Percentiles rank a stretch among this genome's conserved stretches.
phyloP scores from a whole-genome alignment of 2,888 invertebrate species.

The Phengaris arion region DNA sequence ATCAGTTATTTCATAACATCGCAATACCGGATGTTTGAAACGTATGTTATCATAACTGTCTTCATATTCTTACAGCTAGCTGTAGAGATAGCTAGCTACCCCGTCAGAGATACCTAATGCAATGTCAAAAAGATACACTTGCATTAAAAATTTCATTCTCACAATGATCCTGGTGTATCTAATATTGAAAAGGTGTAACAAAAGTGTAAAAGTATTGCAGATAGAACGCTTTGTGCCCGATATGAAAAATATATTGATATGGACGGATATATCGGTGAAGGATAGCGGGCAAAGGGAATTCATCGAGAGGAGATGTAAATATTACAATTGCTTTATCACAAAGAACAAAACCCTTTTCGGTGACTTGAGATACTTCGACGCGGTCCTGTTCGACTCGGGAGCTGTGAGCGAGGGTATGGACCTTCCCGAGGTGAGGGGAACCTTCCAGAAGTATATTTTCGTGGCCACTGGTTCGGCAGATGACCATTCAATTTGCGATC shows the following conservation, averaged over 20 bases:
- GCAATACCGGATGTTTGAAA: constrained; percentile 27
- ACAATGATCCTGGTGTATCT: constrained; percentile 41
- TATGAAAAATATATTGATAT: constrained; percentile 59
- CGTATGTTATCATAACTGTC: background rate
- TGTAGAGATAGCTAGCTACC: background rate
- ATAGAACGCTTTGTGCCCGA: constrained; percentile 53
- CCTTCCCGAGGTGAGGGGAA: constrained; percentile 48
- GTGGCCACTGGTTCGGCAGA: constrained; percentile 62
- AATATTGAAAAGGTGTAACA: constrained; percentile 35
- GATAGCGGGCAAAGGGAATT: constrained; percentile 53
- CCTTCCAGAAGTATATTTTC: constrained; percentile 62
- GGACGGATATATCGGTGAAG: constrained; percentile 52
- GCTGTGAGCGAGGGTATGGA: constrained; percentile 45
- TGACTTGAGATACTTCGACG: constrained; percentile 60
- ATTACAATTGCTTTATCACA: constrained; percentile 61
- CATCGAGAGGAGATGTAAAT: constrained; percentile 47
- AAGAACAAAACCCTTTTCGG: constrained; percentile 52
- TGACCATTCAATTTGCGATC: constrained; percentile 59
- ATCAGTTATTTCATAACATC: constrained; percentile 24
- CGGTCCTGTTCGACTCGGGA: constrained; percentile 57
- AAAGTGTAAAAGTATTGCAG: constrained; percentile 40
- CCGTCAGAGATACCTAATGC: background rate
- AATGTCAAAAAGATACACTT: constrained; percentile 1
- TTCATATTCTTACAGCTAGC: background rate
- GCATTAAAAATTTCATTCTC: constrained; percentile 15